These are phyloP conservation scores for Eugnorisma glareosa DNA, from an alignment of 2,888 invertebrate species.

Conservation along the genomic window DNA sequence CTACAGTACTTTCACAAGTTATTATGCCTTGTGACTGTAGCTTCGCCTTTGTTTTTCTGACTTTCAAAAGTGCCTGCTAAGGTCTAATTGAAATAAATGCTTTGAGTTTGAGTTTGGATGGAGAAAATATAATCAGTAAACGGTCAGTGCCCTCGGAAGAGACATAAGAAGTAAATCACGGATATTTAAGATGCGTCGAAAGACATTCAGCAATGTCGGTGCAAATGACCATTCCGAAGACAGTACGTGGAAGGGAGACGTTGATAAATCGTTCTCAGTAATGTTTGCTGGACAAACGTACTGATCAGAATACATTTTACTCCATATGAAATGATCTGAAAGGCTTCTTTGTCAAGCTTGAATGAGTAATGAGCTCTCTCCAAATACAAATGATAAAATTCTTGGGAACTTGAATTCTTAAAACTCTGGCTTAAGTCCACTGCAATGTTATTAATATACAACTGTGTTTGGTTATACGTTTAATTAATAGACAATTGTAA, in stretches of 20 bases:
- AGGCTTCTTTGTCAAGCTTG: slow-evolving; percentile 60
- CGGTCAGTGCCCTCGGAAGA: slow-evolving; percentile 36
- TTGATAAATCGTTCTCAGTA: slow-evolving; percentile 72
- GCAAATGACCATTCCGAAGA: slow-evolving; percentile 73
- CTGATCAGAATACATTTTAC: slow-evolving; percentile 64
- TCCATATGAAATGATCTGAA: slow-evolving; percentile 64
- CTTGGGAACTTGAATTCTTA: slow-evolving; percentile 42
- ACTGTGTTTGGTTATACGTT: slow-evolving; percentile 11
- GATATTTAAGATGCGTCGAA: slow-evolving; percentile 72
- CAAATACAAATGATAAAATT: slow-evolving; percentile 57
- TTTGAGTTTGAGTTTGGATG: no score
- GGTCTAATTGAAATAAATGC: no score
- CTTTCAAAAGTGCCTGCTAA: no score
- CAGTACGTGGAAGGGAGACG: slow-evolving; percentile 71
- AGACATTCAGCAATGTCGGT: slow-evolving; percentile 69
- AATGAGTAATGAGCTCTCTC: slow-evolving; percentile 65
- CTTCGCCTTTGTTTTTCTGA: no score
- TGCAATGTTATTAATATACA: slow-evolving; percentile 23
- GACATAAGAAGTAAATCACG: slow-evolving; percentile 63
- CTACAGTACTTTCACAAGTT: no score
- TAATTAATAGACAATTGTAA: slow-evolving; percentile 28
- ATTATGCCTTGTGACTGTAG: no score
- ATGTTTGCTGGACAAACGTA: slow-evolving; percentile 66
- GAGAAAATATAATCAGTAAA: slow-evolving; percentile 47
- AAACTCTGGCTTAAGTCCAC: slow-evolving; percentile 38